Percentiles rank a stretch among this genome's conserved stretches.
Conservation (phyloP, 2,797 vertebrate species). For the Hylomyscus alleni region DNA sequence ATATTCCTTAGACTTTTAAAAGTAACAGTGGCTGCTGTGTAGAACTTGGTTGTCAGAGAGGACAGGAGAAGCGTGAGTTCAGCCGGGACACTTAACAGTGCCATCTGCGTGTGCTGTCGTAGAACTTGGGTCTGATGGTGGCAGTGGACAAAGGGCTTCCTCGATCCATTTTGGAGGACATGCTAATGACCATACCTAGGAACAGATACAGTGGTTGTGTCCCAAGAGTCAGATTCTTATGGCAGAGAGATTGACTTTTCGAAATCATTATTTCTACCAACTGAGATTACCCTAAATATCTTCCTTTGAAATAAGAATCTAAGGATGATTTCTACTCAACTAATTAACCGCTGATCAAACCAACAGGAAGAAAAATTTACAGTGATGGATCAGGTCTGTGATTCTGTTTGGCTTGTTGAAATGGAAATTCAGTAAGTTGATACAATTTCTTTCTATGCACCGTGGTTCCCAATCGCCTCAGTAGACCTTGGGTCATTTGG, state of each 20-base stretch:
- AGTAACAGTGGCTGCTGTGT: background rate
- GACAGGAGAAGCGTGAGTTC: background rate
- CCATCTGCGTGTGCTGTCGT: background rate
- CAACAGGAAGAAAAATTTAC: background rate
- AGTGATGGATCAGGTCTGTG: background rate
- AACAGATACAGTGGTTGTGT: background rate
- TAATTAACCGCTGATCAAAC: background rate
- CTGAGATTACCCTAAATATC: slow-evolving; percentile 28
- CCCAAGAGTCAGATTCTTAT: background rate
- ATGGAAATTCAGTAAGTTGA: background rate
- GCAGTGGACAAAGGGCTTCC: background rate
- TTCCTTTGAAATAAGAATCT: background rate
- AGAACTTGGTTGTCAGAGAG: background rate
- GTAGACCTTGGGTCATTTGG: background rate
- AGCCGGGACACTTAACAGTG: background rate
- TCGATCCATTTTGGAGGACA: background rate
- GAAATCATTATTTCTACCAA: slow-evolving; percentile 47
- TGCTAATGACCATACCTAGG: background rate
- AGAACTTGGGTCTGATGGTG: background rate
- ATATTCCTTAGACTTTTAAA: background rate
- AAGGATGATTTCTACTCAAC: background rate
- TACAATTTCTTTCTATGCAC: background rate
- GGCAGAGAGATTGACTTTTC: background rate
- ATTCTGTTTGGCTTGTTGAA: background rate
- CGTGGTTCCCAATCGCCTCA: background rate